Evolutionary conservation across 2,113 vertebrate species (phyloP), one percentile per base, ranked within the genome.

Genomic region (Acanthochromis polyacanthus): DNA sequence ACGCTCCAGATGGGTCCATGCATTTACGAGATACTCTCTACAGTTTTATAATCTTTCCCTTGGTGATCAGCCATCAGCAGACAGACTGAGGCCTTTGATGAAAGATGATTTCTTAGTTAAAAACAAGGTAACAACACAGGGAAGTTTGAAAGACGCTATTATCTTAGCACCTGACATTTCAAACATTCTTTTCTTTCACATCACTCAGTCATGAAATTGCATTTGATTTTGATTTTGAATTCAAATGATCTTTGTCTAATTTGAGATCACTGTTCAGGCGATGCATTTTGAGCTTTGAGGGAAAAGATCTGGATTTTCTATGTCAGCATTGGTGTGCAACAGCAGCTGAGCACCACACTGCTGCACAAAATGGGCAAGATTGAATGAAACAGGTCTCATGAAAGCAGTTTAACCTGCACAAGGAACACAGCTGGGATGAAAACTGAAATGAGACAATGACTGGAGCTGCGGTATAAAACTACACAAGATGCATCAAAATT

Each of bases 11-110:
- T 58, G 15, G 53, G 20, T 19, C 36, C 10, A 14, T 56, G 45
- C 14, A 17, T 76, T 80, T 59, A 71, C 23, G 51, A 63, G 50
- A 62, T 53, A 67, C 71, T 60, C 12, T 57, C 58, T 58, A 73
- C 14, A 62, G 45, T 70, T 80, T 68, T 50, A 40, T 73, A 19
- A 38, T 83, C 5, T 48, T 5, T n/a, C 38, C 12, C 1, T 50
- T 10, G 25, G 40, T 77, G 32, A 68, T 76, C 43, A 59, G 38
- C 60, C 10, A 3, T 76, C 19, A 32, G 46, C 7, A 14, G 19
- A 51, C 20, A n/a, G 63, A 61, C 19, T 38, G 28, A 65, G 25
- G 19, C 23, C 51, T 71, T 61, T 72, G 17, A 32, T 57, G 10
- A 38, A 60, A 75, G 50, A 14, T 16, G 11, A 55, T 1, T 38